These are phyloP conservation scores for Acropternis orthonyx DNA, from an alignment of 2,797 vertebrate genomes.

Conservation along the genomic window DNA sequence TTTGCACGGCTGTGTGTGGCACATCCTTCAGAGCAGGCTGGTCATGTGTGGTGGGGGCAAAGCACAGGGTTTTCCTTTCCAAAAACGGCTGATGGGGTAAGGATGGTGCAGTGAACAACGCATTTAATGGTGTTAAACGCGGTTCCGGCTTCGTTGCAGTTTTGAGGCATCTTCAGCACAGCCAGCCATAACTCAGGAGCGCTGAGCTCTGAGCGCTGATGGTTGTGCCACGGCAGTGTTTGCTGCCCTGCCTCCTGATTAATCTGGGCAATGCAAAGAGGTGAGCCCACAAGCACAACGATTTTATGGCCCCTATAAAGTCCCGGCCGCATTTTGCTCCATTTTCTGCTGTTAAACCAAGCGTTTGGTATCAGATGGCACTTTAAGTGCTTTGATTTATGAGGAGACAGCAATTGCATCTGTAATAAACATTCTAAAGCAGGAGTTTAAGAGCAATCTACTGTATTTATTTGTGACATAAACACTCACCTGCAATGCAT, in stretches of 20 bases:
- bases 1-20: not conserved
- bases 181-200: not conserved
- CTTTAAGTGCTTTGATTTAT: constrained; percentile 73
- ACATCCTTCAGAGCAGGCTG: not conserved
- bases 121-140: not conserved
- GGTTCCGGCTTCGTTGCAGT: not conserved
- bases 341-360: constrained; percentile 67
- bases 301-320: constrained; percentile 74
- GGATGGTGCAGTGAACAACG: not conserved
- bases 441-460: constrained; percentile 64
- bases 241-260: constrained; percentile 19
- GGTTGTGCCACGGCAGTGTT: constrained; percentile 8
- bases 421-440: constrained; percentile 67
- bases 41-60: not conserved
- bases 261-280: constrained; percentile 59
- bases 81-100: not conserved
- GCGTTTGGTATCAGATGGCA: constrained; percentile 72
- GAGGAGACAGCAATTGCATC: constrained; percentile 64
- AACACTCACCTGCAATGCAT: constrained; percentile 67
- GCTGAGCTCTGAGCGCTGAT: constrained; percentile 33
- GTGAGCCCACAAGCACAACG: constrained; percentile 19
- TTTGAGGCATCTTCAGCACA: not conserved
- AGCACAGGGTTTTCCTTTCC: not conserved
- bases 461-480: constrained; percentile 75
- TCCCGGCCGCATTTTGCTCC: constrained; percentile 52